These are phyloP conservation scores for Ladona fulva DNA, from an alignment of 1,140 invertebrate species.

Conservation along the genomic window DNA sequence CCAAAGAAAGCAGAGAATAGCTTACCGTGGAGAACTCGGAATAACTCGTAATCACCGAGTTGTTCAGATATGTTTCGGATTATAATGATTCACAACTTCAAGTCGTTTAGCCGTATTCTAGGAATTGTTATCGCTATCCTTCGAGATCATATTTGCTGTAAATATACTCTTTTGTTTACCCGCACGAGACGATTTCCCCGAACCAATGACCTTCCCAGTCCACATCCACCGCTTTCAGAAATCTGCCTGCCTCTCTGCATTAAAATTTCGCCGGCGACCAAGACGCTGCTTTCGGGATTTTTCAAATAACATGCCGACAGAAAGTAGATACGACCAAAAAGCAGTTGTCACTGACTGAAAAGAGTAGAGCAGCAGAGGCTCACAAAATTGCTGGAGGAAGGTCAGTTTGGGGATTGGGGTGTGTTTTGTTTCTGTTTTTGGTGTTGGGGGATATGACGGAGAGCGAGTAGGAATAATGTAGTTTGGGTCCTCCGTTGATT, in stretches of 20 bases:
- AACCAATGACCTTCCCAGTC: background rate
- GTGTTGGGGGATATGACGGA: background rate
- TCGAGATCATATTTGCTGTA: no score
- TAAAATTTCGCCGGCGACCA: background rate
- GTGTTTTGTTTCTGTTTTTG: background rate
- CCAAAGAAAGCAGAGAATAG: no score
- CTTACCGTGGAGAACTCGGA: no score
- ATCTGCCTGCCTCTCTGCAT: background rate
- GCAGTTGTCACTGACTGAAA: background rate
- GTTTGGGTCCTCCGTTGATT: background rate
- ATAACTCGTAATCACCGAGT: no score
- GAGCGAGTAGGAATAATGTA: no score
- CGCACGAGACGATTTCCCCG: background rate
- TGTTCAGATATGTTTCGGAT: no score
- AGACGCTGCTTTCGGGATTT: background rate
- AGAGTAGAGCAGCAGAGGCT: conserved; percentile 6
- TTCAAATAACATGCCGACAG: background rate
- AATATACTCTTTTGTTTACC: background rate
- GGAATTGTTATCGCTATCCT: no score
- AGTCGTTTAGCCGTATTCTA: no score
- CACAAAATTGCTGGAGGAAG: conserved; percentile 8
- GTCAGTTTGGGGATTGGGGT: background rate
- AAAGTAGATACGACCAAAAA: background rate
- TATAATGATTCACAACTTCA: no score
- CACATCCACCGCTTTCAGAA: background rate